Base-by-base conservation (phyloP, 2,888 invertebrate species). In the Cheilosia impressa region DNA sequence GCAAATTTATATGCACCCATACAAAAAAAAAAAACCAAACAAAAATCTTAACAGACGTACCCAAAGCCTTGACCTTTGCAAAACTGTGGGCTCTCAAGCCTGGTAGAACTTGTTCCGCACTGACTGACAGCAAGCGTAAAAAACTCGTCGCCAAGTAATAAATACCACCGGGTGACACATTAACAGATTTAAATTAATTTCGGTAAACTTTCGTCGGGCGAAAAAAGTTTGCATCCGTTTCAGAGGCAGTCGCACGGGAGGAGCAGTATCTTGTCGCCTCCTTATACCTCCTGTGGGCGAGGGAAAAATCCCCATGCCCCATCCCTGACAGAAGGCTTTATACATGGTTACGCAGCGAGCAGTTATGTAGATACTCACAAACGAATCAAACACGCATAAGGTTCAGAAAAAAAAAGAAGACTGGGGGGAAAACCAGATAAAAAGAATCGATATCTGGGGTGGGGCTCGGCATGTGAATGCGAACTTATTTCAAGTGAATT, bases 401-500 rank as follows among this genome's bases (percentile, higher is more conserved):
- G 65, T 60, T 68, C 58, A 58, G 41, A 63, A 52, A 52, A n/a
- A n/a, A 17, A 55, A 71, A 27, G 15, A 24, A 19, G 15, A 52
- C 10, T 6, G 13, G 4, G 10, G 10, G 17, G 7, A 72, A 50
- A 72, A 68, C 73, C 73, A 52, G 19, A 68, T 73, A 83, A 62
- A 27, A 68, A 63, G 83, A 68, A 79, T 79, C 68, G 68, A 79
- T 83, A 68, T 62, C 63, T 55, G n/a, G 58, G 31, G 77, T 19
- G 43, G 50, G 65, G 45, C 41, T 27, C 6, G 41, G 17, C 41
- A 60, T 31, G 41, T 17, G 17, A 69, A 78, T 79, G 62, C 27
- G 50, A 73, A 83, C 63, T 58, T 68, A 73, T 69, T 83, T 79
- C 69, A 69, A 79, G 52, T 53, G 83, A 79, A 75, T 84, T 84